Evolutionary conservation across 2,113 vertebrate genomes (phyloP).

Genomic region (Aspiorhynchus laticeps): DNA sequence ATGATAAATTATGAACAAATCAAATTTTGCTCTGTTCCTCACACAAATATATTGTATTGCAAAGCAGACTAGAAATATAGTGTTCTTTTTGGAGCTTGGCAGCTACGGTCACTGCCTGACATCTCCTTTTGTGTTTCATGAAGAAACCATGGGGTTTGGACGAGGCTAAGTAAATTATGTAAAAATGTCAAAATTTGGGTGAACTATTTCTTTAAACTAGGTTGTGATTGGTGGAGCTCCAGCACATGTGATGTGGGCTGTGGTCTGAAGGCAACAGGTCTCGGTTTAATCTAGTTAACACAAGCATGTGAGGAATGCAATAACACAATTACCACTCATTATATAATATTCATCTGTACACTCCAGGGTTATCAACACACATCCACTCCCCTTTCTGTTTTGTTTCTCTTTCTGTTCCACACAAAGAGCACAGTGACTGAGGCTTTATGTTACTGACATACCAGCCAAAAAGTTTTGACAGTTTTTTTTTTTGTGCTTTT

Average conservation of each 20-base stretch:
- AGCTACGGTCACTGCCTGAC: background rate
- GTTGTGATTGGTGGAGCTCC: background rate
- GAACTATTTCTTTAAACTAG: background rate
- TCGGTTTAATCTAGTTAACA: conserved; percentile 73
- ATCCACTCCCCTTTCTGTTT: conserved; percentile 33
- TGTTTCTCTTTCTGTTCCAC: conserved; percentile 50
- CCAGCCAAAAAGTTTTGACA: conserved; percentile 29
- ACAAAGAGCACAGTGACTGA: conserved; percentile 59
- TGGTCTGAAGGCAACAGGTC: conserved; percentile 68
- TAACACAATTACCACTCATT: conserved; percentile 78
- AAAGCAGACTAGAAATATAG: background rate
- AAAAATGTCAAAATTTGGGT: background rate
- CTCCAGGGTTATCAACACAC: conserved; percentile 70
- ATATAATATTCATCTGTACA: conserved; percentile 74
- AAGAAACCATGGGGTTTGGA: background rate
- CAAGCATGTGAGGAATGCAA: conserved; percentile 73
- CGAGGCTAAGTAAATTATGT: background rate
- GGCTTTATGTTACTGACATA: conserved; percentile 60
- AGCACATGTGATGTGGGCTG: conserved; percentile 54
- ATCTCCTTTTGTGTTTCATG: background rate
- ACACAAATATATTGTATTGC: background rate
- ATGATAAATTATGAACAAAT: background rate
- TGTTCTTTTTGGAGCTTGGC: background rate
- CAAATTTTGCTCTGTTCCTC: background rate
- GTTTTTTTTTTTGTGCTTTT: background rate